Percentiles rank a stretch among this genome's conserved stretches.
Conservation (phyloP, 1,140 invertebrate genomes). For the Brachionus manjavacas region DNA sequence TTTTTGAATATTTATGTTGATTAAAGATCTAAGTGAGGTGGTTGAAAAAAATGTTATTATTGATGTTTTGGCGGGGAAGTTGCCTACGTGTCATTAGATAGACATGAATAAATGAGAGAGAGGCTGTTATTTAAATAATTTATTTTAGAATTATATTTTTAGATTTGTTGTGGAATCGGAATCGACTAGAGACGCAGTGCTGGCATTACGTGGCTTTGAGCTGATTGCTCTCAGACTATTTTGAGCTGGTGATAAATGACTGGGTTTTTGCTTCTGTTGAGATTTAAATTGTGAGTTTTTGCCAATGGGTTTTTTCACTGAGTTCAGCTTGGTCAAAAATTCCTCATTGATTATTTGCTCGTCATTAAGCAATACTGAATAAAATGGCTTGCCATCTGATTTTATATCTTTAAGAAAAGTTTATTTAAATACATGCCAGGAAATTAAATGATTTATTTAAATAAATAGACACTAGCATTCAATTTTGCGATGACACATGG, state of each 20-base stretch:
- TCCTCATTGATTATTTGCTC: constrained; percentile 3
- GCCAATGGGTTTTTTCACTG: background rate
- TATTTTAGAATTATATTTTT: background rate
- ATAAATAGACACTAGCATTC: no score
- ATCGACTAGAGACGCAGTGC: background rate
- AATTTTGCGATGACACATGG: no score
- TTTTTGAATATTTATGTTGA: constrained; percentile 1
- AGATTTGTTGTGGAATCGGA: background rate
- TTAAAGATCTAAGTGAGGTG: background rate
- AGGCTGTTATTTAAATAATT: background rate
- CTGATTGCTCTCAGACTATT: background rate
- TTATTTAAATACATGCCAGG: background rate
- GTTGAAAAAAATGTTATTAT: background rate
- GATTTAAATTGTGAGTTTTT: background rate
- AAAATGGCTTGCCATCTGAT: background rate
- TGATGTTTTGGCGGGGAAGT: background rate
- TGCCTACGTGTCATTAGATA: background rate
- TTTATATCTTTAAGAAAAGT: background rate
- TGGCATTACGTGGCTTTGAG: background rate
- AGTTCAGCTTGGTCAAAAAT: constrained; percentile 26
- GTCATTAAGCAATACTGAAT: constrained; percentile 5
- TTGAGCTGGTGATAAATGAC: background rate
- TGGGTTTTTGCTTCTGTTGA: background rate
- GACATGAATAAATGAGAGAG: background rate
- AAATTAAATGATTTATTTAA: no score